phyloP scores from a whole-genome alignment of 2,888 invertebrate genomes.

The Idaea dimidiata region DNA sequence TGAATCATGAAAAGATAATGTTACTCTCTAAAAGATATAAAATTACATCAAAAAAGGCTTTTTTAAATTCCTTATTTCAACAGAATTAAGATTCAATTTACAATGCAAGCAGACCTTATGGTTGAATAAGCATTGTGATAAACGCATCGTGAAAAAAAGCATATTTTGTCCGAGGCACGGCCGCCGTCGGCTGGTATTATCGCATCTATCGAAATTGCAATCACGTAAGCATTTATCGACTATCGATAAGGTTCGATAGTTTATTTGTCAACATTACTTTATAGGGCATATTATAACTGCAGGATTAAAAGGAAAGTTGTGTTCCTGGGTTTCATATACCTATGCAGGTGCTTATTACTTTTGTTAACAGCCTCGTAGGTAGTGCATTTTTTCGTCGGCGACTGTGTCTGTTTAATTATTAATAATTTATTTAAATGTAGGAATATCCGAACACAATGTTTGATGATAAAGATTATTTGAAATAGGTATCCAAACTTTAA shows the following conservation, averaged over 20 bases:
- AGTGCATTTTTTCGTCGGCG: no score
- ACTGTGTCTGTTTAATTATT: no score
- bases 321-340: not conserved
- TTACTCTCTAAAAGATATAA: conserved; percentile 13
- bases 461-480: no score
- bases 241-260: conserved; percentile 25
- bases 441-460: no score
- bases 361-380: no score
- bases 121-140: conserved; percentile 21
- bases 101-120: conserved; percentile 14
- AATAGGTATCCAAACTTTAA: no score
- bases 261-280: conserved; percentile 20
- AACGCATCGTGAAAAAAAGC: conserved; percentile 22
- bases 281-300: not conserved
- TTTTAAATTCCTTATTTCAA: conserved; percentile 6
- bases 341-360: no score
- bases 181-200: conserved; percentile 24
- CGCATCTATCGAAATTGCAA: conserved; percentile 31
- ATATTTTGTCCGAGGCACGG: conserved; percentile 14
- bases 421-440: no score
- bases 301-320: not conserved
- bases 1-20: conserved; percentile 20
- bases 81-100: conserved; percentile 12
- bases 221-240: conserved; percentile 33
- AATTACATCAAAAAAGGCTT: conserved; percentile 3